Conservation (phyloP, 2,797 vertebrate genomes). For the Somateria mollissima region DNA sequence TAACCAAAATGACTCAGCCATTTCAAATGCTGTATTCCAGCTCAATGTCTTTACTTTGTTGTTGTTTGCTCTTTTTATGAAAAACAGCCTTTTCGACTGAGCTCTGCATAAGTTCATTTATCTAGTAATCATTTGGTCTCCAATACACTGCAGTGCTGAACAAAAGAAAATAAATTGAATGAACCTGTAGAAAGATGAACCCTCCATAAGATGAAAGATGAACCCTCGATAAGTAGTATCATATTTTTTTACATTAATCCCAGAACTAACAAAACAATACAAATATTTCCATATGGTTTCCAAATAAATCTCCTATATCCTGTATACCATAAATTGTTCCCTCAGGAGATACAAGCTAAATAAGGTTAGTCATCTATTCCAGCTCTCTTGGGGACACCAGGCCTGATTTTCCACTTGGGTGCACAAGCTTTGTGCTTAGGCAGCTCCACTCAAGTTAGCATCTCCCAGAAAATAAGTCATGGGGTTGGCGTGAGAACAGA, state of each 20-base stretch:
- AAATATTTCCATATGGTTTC: constrained; percentile 41
- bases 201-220: background rate
- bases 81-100: background rate
- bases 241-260: constrained; percentile 35
- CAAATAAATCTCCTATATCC: background rate
- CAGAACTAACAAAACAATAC: background rate
- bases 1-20: background rate
- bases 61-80: background rate
- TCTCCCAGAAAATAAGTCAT: background rate
- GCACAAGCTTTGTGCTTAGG: background rate
- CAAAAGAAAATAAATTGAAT: background rate
- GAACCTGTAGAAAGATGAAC: background rate
- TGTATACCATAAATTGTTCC: background rate
- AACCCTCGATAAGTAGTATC: background rate
- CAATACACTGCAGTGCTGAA: background rate
- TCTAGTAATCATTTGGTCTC: background rate
- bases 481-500: background rate
- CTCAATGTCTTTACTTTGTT: background rate
- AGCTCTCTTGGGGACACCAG: background rate
- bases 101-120: background rate
- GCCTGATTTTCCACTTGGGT: background rate
- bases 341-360: background rate
- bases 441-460: background rate
- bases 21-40: background rate
- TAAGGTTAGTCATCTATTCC: background rate